Conservation (phyloP, 2,113 vertebrate species). For the Xiphophorus couchianus region DNA sequence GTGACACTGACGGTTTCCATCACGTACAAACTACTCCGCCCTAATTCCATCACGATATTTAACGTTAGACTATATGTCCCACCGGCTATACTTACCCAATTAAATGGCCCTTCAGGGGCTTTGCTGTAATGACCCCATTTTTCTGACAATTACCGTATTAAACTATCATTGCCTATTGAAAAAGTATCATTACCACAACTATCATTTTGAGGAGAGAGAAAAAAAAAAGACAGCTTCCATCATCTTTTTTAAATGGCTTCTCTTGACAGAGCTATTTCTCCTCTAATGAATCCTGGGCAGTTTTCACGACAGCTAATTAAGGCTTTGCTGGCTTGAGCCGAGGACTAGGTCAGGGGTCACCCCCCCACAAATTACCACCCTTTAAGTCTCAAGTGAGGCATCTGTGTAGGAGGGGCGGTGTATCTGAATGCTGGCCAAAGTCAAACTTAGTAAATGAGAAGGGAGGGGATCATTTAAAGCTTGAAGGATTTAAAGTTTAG, state of each 20-base stretch:
- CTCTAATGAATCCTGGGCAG: constrained; percentile 78
- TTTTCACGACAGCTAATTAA: constrained; percentile 85
- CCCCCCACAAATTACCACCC: constrained; percentile 63
- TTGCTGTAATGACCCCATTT: constrained; percentile 84
- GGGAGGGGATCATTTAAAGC: constrained; percentile 49
- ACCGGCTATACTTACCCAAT: constrained; percentile 78
- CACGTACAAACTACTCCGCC: constrained; percentile 40
- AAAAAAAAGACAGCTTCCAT: constrained; percentile 72
- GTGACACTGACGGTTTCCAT: constrained; percentile 69
- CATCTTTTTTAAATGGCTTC: constrained; percentile 81
- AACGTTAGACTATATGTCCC: constrained; percentile 73
- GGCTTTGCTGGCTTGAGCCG: constrained; percentile 77
- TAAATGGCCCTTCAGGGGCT: constrained; percentile 83
- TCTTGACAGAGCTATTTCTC: constrained; percentile 77
- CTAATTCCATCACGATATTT: constrained; percentile 79
- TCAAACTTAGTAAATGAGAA: constrained; percentile 80
- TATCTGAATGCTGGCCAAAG: constrained; percentile 64
- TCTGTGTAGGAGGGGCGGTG: constrained; percentile 2
- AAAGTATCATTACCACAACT: constrained; percentile 79
- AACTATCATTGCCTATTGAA: constrained; percentile 92
- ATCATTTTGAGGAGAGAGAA: constrained; percentile 68
- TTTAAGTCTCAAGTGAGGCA: constrained; percentile 40
- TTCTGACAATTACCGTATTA: constrained; percentile 90
- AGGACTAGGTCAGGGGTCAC: constrained; percentile 76
- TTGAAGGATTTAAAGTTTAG: constrained; percentile 36